A percentile compares a stretch with the other conserved stretches of the same genome.
Evolutionary conservation across 2,797 vertebrate genomes (phyloP).

Genomic region (Sebastolobus altivelis): DNA sequence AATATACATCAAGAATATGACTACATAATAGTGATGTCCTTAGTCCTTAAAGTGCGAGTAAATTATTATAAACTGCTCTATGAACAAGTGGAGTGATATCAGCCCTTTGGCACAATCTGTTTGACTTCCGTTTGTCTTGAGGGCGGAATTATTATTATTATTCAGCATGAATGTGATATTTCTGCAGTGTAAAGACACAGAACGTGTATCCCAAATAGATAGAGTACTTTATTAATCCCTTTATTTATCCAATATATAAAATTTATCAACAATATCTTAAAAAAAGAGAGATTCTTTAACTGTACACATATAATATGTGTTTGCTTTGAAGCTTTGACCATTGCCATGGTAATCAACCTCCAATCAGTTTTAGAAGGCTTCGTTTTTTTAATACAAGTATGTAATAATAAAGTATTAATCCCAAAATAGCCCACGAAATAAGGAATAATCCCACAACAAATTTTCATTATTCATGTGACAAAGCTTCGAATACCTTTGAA

Average conservation of each 20-base stretch:
- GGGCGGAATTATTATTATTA: not conserved
- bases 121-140: conserved; percentile 22
- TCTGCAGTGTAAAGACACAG: not conserved
- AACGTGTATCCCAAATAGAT: not conserved
- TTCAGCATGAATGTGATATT: not conserved
- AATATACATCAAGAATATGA: too few species aligned
- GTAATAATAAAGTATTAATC: too few species aligned
- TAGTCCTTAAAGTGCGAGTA: not conserved
- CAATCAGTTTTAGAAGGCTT: too few species aligned
- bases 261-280: not conserved
- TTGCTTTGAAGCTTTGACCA: too few species aligned
- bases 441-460: too few species aligned
- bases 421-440: too few species aligned
- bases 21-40: too few species aligned
- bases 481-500: too few species aligned
- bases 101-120: not conserved
- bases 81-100: not conserved
- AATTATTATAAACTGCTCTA: not conserved
- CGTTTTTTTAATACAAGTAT: too few species aligned
- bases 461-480: too few species aligned
- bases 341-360: too few species aligned
- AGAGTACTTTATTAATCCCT: not conserved
- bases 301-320: too few species aligned
- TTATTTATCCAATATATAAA: not conserved
- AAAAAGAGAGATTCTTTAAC: not conserved